phyloP scores from a whole-genome alignment of 2,113 vertebrate genomes.

The Benitochromis conjunctus region DNA sequence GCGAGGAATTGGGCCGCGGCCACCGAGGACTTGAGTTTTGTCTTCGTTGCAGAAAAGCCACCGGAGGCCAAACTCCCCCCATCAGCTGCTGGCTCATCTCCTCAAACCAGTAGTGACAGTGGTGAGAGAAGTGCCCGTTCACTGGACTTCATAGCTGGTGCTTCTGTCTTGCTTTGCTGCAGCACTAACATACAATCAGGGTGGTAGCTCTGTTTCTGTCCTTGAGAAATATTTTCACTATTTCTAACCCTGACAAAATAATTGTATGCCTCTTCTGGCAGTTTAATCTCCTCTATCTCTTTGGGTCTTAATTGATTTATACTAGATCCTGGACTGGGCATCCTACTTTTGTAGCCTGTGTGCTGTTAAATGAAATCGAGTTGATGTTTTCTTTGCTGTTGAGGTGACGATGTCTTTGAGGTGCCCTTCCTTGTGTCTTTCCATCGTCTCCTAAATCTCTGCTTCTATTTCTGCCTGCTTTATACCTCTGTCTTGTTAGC shows the following conservation, averaged over 20 bases:
- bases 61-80: constrained; percentile 48
- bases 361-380: not conserved
- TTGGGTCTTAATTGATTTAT: constrained; percentile 3
- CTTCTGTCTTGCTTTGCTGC: constrained; percentile 27
- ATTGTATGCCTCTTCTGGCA: not conserved
- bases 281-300: not conserved
- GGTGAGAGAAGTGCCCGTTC: constrained; percentile 81
- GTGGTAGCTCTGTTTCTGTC: not conserved
- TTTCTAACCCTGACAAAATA: constrained; percentile 5
- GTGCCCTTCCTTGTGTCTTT: not conserved
- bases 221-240: constrained; percentile 2
- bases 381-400: not conserved
- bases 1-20: constrained; percentile 76
- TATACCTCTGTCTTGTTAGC: constrained; percentile 1
- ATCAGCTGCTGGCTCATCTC: constrained; percentile 71
- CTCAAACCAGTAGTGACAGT: constrained; percentile 75
- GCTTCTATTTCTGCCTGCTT: constrained; percentile 1
- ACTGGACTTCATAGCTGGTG: constrained; percentile 15
- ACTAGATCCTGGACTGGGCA: not conserved
- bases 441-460: not conserved
- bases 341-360: not conserved
- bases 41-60: constrained; percentile 70
- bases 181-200: constrained; percentile 27
- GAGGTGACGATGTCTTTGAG: not conserved
- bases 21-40: constrained; percentile 75